A percentile compares a stretch with the other conserved stretches of the same genome.
Conservation (phyloP, 2,113 vertebrate species). For the Acrocephalus kingi region DNA sequence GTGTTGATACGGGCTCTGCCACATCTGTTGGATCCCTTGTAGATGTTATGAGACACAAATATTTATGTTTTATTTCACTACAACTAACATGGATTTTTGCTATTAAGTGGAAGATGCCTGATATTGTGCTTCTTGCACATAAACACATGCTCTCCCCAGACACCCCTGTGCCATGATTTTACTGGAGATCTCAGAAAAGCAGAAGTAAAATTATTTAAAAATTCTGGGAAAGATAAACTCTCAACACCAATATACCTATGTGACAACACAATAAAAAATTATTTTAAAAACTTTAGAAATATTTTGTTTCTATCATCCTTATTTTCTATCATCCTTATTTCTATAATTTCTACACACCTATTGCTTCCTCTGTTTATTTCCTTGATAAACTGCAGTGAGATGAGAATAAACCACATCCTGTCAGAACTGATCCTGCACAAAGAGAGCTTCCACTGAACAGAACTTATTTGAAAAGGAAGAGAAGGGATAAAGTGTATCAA, state of each 20-base stretch:
- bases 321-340: not conserved
- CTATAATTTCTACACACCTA: not conserved
- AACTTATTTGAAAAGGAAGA: not conserved
- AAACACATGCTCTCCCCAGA: not conserved
- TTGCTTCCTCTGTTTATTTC: constrained; percentile 45
- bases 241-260: accelerated
- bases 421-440: constrained; percentile 1
- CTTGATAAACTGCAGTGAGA: constrained; percentile 19
- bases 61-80: not conserved
- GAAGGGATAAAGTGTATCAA: not conserved
- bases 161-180: not conserved
- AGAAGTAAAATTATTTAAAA: not conserved
- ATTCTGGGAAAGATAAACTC: not conserved
- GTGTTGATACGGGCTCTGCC: not conserved
- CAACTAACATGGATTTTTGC: not conserved
- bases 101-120: not conserved
- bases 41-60: not conserved
- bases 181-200: not conserved
- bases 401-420: constrained; percentile 18
- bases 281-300: not conserved
- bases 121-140: not conserved
- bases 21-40: not conserved
- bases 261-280: not conserved
- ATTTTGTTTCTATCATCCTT: not conserved
- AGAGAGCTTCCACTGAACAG: not conserved